These are phyloP conservation scores for Stegana nigrithorax DNA, from an alignment of 2,888 invertebrate species.

Conservation along the genomic window DNA sequence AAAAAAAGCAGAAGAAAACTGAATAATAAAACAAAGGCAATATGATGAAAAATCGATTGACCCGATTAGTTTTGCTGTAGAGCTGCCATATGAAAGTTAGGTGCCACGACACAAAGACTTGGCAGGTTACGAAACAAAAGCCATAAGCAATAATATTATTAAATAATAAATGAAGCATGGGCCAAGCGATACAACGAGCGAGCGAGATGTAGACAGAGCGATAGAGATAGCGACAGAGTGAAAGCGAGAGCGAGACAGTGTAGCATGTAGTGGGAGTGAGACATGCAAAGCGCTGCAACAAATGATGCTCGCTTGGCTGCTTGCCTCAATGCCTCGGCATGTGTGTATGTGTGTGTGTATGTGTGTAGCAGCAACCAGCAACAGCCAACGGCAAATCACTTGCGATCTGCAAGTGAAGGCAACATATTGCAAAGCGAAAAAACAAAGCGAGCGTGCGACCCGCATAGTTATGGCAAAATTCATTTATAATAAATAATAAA, in stretches of 20 bases:
- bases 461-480: slow-evolving; percentile 33
- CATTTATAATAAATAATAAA: slow-evolving; percentile 59
- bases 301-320: too few relatives aligned
- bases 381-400: too few relatives aligned
- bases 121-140: slow-evolving; percentile 36
- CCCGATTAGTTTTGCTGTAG: slow-evolving; percentile 38
- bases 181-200: neutral
- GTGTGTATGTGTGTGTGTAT: slow-evolving; percentile 24
- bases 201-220: neutral
- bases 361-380: too few relatives aligned
- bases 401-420: neutral
- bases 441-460: too few relatives aligned
- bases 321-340: slow-evolving; percentile 9
- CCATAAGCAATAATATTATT: slow-evolving; percentile 49
- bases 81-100: neutral
- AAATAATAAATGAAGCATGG: slow-evolving; percentile 43
- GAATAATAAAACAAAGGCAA: neutral
- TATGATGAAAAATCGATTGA: slow-evolving; percentile 48
- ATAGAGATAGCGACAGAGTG: neutral
- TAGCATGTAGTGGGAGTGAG: too few relatives aligned
- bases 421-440: neutral
- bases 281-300: too few relatives aligned
- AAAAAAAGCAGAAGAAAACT: neutral
- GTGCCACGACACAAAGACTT: too few relatives aligned
- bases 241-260: too few relatives aligned